These are phyloP conservation scores for Eilema griseolum DNA, from an alignment of 2,888 invertebrate genomes.

Conservation along the genomic window DNA sequence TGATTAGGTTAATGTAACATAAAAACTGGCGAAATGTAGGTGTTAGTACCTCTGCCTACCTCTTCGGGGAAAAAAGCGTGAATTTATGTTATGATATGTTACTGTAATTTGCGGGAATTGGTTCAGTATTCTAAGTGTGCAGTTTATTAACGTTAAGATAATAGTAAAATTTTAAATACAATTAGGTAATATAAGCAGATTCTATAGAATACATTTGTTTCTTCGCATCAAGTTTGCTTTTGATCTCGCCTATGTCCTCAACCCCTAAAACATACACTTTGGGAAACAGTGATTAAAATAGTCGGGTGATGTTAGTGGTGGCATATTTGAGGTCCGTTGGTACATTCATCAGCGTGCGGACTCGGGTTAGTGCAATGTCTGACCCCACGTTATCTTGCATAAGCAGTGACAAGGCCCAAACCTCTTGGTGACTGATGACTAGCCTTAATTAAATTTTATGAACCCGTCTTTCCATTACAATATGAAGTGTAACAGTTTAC, in stretches of 20 bases:
- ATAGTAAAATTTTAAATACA: not conserved
- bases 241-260: not conserved
- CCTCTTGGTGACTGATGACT: conserved; percentile 83
- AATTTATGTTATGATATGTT: no score
- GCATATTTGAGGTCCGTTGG: conserved; percentile 84
- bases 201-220: not conserved
- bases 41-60: no score
- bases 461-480: conserved; percentile 63
- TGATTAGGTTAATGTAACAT: no score
- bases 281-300: conserved; percentile 31
- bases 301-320: conserved; percentile 69
- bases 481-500: conserved; percentile 33
- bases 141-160: no score
- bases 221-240: not conserved
- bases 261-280: conserved; percentile 1
- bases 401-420: conserved; percentile 77
- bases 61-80: no score
- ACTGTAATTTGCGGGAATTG: no score
- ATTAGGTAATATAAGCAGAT: not conserved
- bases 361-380: conserved; percentile 73
- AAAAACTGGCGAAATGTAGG: no score
- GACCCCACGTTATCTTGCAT: conserved; percentile 84
- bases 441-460: conserved; percentile 84
- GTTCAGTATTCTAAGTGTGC: no score
- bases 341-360: conserved; percentile 81